phyloP scores from a whole-genome alignment of 2,113 vertebrate species.

The Numida meleagris region DNA sequence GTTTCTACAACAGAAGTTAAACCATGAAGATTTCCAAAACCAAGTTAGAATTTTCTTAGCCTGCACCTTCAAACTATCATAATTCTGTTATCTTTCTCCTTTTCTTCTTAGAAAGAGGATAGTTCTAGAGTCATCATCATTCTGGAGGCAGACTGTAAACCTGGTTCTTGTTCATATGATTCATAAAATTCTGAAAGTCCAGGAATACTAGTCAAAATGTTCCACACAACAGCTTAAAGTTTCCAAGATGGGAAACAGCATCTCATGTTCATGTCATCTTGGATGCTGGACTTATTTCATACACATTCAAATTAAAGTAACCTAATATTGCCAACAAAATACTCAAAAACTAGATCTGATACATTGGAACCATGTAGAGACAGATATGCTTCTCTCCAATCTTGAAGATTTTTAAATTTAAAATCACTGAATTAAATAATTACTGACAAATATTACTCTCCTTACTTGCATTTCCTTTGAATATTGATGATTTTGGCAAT shows the following conservation, averaged over 20 bases:
- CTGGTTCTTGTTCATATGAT: neutral
- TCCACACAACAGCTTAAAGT: neutral
- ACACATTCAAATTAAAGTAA: neutral
- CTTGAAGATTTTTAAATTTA: neutral
- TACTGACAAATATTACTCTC: fast-evolving
- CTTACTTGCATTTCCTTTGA: neutral
- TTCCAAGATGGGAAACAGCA: neutral
- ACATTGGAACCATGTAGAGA: neutral
- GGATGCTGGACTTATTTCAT: neutral
- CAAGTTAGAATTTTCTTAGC: neutral
- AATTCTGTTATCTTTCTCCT: neutral
- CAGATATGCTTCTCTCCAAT: neutral
- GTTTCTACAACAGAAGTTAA: neutral
- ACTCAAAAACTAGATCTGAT: neutral
- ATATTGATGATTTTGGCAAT: neutral
- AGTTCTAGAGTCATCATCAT: neutral
- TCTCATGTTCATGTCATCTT: neutral
- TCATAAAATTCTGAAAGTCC: neutral
- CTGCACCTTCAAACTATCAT: neutral
- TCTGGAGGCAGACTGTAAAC: neutral
- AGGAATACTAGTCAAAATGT: neutral
- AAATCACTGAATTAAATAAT: neutral
- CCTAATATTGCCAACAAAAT: neutral
- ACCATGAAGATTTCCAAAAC: neutral
- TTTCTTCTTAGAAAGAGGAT: neutral